These are phyloP conservation scores for Rhombomys opimus DNA, from an alignment of 2,113 vertebrate species.

Conservation along the genomic window DNA sequence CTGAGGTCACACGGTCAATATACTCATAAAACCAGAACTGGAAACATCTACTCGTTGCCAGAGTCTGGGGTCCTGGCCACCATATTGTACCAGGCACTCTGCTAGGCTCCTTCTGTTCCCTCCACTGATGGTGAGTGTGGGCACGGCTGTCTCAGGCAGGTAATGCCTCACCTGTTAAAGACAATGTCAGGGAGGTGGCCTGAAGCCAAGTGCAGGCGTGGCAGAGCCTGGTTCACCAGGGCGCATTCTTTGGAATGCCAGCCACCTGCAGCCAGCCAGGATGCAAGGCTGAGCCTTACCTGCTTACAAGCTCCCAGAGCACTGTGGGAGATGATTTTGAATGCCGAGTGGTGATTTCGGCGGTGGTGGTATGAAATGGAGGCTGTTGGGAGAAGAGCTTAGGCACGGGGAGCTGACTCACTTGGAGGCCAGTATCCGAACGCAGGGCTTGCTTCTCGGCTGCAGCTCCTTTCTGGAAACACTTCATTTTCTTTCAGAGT, in stretches of 20 bases:
- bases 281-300: not conserved
- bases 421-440: not conserved
- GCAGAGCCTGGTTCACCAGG: not conserved
- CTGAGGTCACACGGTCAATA: not conserved
- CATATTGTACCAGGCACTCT: not conserved
- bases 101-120: not conserved
- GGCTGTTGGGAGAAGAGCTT: not conserved
- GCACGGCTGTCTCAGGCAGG: not conserved
- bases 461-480: slow-evolving; percentile 30
- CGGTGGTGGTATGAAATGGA: not conserved
- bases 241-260: not conserved
- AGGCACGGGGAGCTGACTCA: not conserved
- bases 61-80: not conserved
- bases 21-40: not conserved
- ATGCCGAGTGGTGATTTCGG: not conserved
- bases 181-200: not conserved
- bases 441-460: not conserved
- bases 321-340: not conserved
- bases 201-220: not conserved
- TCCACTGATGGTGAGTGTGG: not conserved
- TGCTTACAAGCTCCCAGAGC: not conserved
- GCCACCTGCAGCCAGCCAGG: not conserved
- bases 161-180: not conserved
- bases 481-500: not conserved
- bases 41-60: not conserved